These are phyloP conservation scores for Oncorhynchus mykiss DNA, from an alignment of 2,113 vertebrate species.

Conservation along the genomic window DNA sequence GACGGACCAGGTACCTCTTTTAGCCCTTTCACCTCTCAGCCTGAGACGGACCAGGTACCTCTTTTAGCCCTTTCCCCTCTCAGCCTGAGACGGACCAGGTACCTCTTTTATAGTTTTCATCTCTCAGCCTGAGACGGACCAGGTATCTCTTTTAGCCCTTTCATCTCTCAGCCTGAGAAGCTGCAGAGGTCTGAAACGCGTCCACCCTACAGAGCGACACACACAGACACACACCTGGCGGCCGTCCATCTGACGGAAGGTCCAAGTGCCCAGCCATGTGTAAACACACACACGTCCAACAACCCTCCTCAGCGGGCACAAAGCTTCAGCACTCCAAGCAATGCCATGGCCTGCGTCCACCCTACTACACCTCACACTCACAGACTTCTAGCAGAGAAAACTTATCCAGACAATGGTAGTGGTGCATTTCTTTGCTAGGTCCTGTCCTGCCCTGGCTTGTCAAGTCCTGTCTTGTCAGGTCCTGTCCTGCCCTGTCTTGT, in stretches of 20 bases:
- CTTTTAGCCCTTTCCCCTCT: too few species aligned
- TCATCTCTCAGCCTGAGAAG: slow-evolving; percentile 10
- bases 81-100: too few species aligned
- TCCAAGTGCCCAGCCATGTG: slow-evolving; percentile 42
- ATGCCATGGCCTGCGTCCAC: not conserved
- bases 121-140: too few species aligned
- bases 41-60: too few species aligned
- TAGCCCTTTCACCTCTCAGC: too few species aligned
- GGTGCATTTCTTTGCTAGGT: slow-evolving; percentile 43
- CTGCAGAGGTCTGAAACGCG: slow-evolving; percentile 7
- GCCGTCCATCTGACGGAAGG: slow-evolving; percentile 48
- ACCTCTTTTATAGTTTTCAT: too few species aligned
- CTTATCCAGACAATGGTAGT: slow-evolving; percentile 47
- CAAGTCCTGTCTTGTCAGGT: too few species aligned
- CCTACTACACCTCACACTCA: not conserved
- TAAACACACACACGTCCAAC: slow-evolving; percentile 42
- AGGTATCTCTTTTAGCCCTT: not conserved
- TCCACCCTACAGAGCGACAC: not conserved
- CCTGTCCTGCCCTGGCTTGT: slow-evolving; percentile 68
- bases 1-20: too few species aligned
- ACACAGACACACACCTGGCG: slow-evolving; percentile 34
- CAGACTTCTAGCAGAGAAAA: slow-evolving; percentile 15
- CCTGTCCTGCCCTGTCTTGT: too few species aligned
- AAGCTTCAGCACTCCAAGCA: slow-evolving; percentile 35
- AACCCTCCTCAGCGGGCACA: slow-evolving; percentile 36